These are phyloP conservation scores for Geococcyx californianus DNA, from an alignment of 2,113 vertebrate genomes.

Conservation along the genomic window DNA sequence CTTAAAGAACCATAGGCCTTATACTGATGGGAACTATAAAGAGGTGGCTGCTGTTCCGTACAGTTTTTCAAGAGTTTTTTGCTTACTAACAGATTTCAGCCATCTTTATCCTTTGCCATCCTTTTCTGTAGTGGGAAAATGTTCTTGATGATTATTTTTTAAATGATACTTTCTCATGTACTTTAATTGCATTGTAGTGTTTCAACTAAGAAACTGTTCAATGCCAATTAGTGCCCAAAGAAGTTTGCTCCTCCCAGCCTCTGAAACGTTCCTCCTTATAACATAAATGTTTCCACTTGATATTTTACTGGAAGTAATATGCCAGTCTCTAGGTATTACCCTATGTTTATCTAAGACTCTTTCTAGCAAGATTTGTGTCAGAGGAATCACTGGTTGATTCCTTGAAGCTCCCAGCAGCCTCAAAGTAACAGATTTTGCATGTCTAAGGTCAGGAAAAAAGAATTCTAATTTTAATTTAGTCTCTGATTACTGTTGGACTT, in stretches of 20 bases:
- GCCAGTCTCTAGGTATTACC: background rate
- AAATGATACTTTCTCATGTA: background rate
- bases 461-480: background rate
- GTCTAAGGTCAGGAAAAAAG: background rate
- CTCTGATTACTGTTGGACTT: background rate
- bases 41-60: background rate
- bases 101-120: background rate
- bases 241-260: fast-evolving
- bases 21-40: background rate
- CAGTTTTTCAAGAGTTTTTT: background rate
- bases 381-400: background rate
- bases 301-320: background rate
- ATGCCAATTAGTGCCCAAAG: background rate
- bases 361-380: background rate
- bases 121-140: background rate
- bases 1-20: background rate
- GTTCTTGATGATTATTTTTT: background rate
- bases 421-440: background rate
- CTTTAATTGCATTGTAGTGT: background rate
- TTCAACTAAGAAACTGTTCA: background rate
- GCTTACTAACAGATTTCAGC: background rate
- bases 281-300: background rate
- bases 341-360: background rate
- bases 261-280: background rate
- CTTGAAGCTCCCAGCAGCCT: background rate